Conservation (phyloP, 2,888 invertebrate species). For the Embidobia sp. region DNA sequence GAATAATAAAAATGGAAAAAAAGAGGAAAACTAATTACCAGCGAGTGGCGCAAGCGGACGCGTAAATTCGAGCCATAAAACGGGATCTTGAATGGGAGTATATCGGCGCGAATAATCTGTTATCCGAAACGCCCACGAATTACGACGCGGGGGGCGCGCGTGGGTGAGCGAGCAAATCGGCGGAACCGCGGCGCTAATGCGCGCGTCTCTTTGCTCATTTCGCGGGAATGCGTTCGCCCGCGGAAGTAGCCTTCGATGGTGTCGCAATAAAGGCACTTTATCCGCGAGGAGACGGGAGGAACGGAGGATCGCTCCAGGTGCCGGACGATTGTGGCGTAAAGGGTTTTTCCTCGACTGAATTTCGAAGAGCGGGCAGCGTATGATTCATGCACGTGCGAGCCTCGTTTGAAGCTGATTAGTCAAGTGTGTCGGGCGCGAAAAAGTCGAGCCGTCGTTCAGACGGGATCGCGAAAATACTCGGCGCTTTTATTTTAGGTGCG, state of each 20-base stretch:
- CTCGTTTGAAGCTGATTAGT: no score
- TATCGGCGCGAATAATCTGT: constrained; percentile 47
- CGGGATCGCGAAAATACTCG: no score
- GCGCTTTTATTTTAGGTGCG: no score
- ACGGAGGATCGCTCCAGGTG: constrained; percentile 34
- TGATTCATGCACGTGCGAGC: not conserved
- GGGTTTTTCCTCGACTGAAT: constrained; percentile 6
- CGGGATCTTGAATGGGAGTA: constrained; percentile 36
- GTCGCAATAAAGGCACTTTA: constrained; percentile 55
- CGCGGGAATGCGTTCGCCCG: constrained; percentile 36
- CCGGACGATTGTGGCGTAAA: not conserved
- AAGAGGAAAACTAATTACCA: no score
- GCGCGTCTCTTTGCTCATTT: constrained; percentile 48
- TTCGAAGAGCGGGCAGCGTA: not conserved
- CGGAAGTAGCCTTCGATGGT: constrained; percentile 45
- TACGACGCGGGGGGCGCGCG: constrained; percentile 49
- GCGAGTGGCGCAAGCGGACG: no score
- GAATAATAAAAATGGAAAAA: no score
- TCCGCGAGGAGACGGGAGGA: constrained; percentile 25
- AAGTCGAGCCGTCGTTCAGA: no score
- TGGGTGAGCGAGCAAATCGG: constrained; percentile 57
- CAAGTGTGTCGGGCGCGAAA: no score
- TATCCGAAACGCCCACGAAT: constrained; percentile 61
- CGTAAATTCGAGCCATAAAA: constrained; percentile 20
- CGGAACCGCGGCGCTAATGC: constrained; percentile 42